Evolutionary conservation across 1,140 invertebrate species (phyloP).

Genomic region (Maconellicoccus hirsutus): DNA sequence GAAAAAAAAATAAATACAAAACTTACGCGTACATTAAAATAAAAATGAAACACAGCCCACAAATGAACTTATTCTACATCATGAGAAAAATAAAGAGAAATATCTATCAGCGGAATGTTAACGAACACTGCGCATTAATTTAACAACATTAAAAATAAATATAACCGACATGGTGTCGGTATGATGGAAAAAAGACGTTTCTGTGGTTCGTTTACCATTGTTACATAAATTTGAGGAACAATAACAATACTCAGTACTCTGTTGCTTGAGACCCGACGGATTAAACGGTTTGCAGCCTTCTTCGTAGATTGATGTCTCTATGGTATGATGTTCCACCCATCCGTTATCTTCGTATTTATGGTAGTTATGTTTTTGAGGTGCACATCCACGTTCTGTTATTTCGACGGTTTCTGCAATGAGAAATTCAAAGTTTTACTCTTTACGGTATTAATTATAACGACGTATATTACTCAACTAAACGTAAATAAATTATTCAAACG

Average conservation of each 20-base stretch:
- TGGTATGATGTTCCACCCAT: conserved; percentile 47
- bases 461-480: too few species aligned
- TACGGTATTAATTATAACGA: background rate
- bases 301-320: conserved; percentile 48
- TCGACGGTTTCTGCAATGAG: conserved; percentile 46
- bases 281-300: conserved; percentile 53
- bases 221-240: conserved; percentile 54
- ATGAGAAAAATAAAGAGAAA: background rate
- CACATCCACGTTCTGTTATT: conserved; percentile 53
- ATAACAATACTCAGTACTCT: conserved; percentile 47
- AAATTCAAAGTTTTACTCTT: conserved; percentile 20
- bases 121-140: conserved; percentile 18
- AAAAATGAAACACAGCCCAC: conserved; percentile 14
- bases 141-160: conserved; percentile 43
- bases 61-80: background rate
- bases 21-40: background rate
- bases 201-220: conserved; percentile 36
- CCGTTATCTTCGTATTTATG: conserved; percentile 41
- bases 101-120: background rate
- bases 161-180: conserved; percentile 44
- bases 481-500: too few species aligned
- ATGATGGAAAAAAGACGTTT: conserved; percentile 35
- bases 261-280: conserved; percentile 42
- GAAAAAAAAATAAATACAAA: background rate
- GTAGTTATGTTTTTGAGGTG: conserved; percentile 49